phyloP scores from a whole-genome alignment of 2,113 vertebrate genomes.

The Phasianus colchicus region DNA sequence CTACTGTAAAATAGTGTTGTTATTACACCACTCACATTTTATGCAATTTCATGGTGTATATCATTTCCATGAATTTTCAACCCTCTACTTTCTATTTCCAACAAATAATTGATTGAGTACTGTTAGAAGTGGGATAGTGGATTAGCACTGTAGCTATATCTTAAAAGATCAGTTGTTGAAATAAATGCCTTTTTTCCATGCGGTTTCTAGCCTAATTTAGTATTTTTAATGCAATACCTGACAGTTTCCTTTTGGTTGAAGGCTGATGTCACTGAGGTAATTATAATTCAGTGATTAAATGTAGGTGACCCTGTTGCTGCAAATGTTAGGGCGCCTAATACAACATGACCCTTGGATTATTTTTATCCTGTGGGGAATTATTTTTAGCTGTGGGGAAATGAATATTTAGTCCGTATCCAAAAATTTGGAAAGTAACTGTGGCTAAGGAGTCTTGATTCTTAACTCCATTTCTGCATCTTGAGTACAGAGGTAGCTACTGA shows the following conservation, averaged over 20 bases:
- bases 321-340: no score
- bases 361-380: no score
- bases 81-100: not conserved
- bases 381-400: not conserved
- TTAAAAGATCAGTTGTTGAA: not conserved
- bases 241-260: not conserved
- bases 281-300: not conserved
- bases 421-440: not conserved
- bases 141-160: not conserved
- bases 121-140: not conserved
- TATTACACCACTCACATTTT: not conserved
- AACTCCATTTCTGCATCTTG: not conserved
- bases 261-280: not conserved
- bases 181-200: not conserved
- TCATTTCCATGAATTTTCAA: not conserved
- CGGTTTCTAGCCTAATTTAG: fast-evolving
- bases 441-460: not conserved
- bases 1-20: not conserved
- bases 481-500: not conserved
- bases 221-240: not conserved
- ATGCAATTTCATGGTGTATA: not conserved
- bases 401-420: not conserved
- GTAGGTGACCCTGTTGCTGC: not conserved
- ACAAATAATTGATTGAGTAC: not conserved
- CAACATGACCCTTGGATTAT: not conserved